phyloP scores from a whole-genome alignment of 2,888 invertebrate genomes.

The Cantharis rustica region DNA sequence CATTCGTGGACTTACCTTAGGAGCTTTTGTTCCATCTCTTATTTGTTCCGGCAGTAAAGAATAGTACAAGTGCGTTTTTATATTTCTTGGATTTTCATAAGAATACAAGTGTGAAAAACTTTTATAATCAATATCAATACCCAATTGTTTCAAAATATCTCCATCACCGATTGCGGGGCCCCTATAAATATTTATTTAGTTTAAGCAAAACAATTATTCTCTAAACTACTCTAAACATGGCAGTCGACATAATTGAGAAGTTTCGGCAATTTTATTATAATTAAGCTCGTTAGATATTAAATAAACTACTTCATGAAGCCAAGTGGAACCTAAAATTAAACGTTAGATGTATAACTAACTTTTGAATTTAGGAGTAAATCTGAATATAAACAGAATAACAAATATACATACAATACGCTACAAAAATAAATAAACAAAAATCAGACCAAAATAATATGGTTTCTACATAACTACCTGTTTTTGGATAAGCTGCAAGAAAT shows the following conservation, averaged over 20 bases:
- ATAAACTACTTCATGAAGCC: conserved; percentile 79
- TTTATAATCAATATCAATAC: conserved; percentile 36
- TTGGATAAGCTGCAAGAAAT: conserved; percentile 62
- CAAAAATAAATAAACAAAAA: too few relatives aligned
- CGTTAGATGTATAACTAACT: too few relatives aligned
- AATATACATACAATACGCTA: too few relatives aligned
- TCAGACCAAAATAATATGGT: too few relatives aligned
- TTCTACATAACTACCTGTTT: conserved; percentile 59
- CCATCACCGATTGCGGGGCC: not conserved
- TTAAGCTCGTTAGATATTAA: conserved; percentile 67
- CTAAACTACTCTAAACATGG: conserved; percentile 75
- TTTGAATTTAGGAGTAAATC: too few relatives aligned
- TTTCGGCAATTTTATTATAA: conserved; percentile 61
- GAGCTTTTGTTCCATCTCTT: conserved; percentile 48
- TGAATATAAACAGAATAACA: too few relatives aligned
- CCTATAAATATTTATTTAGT: not conserved
- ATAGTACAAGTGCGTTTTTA: conserved; percentile 69
- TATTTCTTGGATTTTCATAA: conserved; percentile 53
- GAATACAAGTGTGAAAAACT: not conserved
- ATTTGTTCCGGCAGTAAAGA: conserved; percentile 61
- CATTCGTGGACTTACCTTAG: conserved; percentile 41
- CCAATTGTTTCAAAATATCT: not conserved
- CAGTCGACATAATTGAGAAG: conserved; percentile 62
- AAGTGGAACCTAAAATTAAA: conserved; percentile 72
- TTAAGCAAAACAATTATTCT: not conserved